These are phyloP conservation scores for Blastobasis adustella DNA, from an alignment of 2,888 invertebrate species.

Conservation along the genomic window DNA sequence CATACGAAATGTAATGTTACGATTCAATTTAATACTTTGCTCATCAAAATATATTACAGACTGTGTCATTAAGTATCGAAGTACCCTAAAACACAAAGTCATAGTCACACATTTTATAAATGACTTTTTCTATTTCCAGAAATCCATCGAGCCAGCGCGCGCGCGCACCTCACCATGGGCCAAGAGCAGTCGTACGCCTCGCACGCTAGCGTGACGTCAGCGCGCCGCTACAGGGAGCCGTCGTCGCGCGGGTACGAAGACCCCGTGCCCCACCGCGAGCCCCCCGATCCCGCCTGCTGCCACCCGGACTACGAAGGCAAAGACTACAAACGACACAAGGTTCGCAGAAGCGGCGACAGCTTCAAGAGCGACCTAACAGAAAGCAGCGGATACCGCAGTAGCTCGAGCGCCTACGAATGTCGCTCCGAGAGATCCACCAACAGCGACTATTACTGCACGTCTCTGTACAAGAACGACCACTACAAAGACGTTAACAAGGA, in stretches of 20 bases:
- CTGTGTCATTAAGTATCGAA: no score
- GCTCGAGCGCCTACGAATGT: conserved; percentile 62
- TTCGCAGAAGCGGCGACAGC: conserved; percentile 54
- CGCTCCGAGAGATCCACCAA: conserved; percentile 54
- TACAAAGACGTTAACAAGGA: conserved; percentile 66
- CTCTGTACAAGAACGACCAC: conserved; percentile 68
- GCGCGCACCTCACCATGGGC: conserved; percentile 54
- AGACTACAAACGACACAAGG: conserved; percentile 52
- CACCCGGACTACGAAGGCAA: conserved; percentile 37
- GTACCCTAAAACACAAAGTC: no score
- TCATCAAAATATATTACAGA: no score
- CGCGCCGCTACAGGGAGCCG: conserved; percentile 42
- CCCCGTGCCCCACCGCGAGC: conserved; percentile 37
- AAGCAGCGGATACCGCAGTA: conserved; percentile 65
- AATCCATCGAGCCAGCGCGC: conserved; percentile 37
- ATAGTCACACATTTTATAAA: no score
- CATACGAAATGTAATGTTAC: no score
- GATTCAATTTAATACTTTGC: no score
- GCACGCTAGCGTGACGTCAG: conserved; percentile 48
- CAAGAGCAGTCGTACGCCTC: conserved; percentile 62
- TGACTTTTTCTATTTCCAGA: conserved; percentile 39
- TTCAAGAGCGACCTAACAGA: conserved; percentile 63
- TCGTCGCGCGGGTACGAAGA: conserved; percentile 42
- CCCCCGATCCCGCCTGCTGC: conserved; percentile 34
- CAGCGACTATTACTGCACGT: conserved; percentile 61